These are phyloP conservation scores for Drusus annulatus DNA, from an alignment of 1,140 invertebrate species.

Conservation along the genomic window DNA sequence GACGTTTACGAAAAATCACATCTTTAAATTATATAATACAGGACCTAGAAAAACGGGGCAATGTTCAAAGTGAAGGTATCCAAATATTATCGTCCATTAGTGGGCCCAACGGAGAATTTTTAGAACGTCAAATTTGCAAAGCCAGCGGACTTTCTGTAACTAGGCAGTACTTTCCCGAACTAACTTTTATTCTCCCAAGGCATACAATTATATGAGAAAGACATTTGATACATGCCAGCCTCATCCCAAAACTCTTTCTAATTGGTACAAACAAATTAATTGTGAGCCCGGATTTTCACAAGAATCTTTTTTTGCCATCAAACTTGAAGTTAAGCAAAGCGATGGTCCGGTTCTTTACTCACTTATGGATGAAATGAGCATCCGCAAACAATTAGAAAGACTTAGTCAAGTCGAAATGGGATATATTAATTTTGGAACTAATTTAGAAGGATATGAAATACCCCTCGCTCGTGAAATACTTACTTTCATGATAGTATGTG, in stretches of 20 bases:
- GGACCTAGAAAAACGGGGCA: no score
- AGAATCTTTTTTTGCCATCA: slow-evolving; percentile 1
- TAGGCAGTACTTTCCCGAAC: not conserved
- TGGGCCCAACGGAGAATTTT: no score
- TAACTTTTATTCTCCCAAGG: not conserved
- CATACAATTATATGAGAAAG: not conserved
- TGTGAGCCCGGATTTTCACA: not conserved
- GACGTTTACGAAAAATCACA: no score
- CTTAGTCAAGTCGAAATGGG: not conserved
- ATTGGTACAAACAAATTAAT: no score
- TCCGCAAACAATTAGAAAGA: not conserved
- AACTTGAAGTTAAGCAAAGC: not conserved
- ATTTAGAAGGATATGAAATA: no score
- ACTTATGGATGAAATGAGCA: not conserved
- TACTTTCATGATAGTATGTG: not conserved
- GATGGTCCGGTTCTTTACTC: not conserved
- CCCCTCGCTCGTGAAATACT: no score
- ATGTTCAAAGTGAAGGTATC: no score
- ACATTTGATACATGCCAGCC: not conserved
- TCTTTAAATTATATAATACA: no score
- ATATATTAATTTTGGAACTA: not conserved
- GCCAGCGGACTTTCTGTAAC: no score
- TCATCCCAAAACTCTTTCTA: not conserved
- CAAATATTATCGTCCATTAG: no score
- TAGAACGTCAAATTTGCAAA: no score